These are phyloP conservation scores for Xenopus laevis DNA, from an alignment of 2,113 vertebrate genomes.

Conservation along the genomic window DNA sequence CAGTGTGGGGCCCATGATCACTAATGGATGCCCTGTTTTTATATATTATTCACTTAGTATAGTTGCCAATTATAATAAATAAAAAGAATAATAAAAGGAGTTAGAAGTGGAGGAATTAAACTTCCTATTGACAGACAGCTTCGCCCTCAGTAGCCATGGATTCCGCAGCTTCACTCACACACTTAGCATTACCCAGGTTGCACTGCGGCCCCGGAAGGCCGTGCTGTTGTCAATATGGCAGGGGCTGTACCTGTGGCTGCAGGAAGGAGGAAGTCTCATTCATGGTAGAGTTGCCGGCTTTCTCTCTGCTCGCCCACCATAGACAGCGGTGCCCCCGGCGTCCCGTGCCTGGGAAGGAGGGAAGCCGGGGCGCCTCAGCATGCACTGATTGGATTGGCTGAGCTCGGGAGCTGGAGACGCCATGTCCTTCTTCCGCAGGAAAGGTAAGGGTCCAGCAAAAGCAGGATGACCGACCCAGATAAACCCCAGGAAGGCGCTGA, in stretches of 20 bases:
- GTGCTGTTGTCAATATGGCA: conserved; percentile 84
- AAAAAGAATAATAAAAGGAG: no score
- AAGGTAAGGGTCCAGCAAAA: conserved; percentile 66
- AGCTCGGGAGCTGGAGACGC: conserved; percentile 47
- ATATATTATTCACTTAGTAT: no score
- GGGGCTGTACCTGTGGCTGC: conserved; percentile 62
- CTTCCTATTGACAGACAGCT: no score
- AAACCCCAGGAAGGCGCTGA: no score
- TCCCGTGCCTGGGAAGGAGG: conserved; percentile 59
- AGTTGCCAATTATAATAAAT: no score
- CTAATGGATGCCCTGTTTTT: no score
- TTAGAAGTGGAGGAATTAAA: no score
- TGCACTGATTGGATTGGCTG: neutral
- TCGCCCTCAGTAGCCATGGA: conserved; percentile 50
- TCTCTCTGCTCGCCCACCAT: conserved; percentile 52
- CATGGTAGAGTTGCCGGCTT: conserved; percentile 31
- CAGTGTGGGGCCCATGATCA: no score
- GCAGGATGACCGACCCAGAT: neutral
- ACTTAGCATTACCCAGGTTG: conserved; percentile 35
- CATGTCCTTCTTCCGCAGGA: conserved; percentile 88
- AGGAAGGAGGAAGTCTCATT: conserved; percentile 52
- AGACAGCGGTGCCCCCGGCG: conserved; percentile 32
- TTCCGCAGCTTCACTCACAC: neutral
- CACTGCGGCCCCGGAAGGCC: conserved; percentile 66
- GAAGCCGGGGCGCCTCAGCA: conserved; percentile 59